Base-by-base conservation (phyloP, 2,113 vertebrate species). In the Marmota monax region DNA sequence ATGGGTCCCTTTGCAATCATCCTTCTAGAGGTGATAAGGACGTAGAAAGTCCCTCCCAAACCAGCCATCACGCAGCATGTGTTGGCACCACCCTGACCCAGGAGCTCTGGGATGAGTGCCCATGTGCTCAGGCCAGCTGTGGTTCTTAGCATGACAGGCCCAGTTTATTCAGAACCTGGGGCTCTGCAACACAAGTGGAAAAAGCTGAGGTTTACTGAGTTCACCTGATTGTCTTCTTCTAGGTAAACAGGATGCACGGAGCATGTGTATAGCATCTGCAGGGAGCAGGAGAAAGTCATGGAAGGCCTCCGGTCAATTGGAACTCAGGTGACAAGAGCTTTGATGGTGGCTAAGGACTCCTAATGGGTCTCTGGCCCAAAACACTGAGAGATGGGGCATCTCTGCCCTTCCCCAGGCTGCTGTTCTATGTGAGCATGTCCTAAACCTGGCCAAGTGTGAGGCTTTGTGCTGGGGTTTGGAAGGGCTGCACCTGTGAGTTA, bases 221-320 rank as follows among this genome's bases (percentile, higher is more conserved):
- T 93, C 92, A 58, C 37, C 83, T 16, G 25, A 53, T 74, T 95
- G 92, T 34, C 27, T 84, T 89, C 96, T 97, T 83, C 67, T 27
- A 92, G 96, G 95, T 77, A 69, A 97, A 72, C 5, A 83, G 61
- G 80, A 98, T 88, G 9, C 53, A 90, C 18, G 48, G 79, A 94
- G 27, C 34, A 42, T 48, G 1, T 16, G 84, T 92, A 78, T 65
- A 82, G 48, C 53, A 70, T 84, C 29, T 92, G 6, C 13, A 56
- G 39, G 70, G 18, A 70, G 42, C 16, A 45, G 48, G 42, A 77
- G 37, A 22, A 34, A 82, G 78, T 14, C 8, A 25, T 14, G 14
- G 7, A 39, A 65, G 22, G 58, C 14, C n/a, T 5, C 17, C 10
- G 32, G 39, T 23, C 67, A 20, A 42, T 32, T 16, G 2, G 9